Evolutionary conservation across 2,113 vertebrate species (phyloP).

Genomic region (Manacus vitellinus): DNA sequence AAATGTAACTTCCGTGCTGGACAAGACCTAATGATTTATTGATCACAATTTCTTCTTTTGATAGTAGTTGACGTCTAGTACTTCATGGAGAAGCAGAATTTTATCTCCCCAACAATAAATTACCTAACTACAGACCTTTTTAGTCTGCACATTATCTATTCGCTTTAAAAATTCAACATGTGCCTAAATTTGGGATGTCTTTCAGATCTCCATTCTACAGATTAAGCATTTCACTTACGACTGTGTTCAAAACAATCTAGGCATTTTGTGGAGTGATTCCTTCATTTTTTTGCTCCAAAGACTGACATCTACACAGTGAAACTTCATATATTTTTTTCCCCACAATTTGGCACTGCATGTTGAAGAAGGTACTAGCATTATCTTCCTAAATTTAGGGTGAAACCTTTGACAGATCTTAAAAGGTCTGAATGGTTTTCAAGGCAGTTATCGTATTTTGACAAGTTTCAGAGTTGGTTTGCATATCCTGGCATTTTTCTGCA

Average conservation of each 20-base stretch:
- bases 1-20: neutral
- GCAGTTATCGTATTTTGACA: neutral
- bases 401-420: neutral
- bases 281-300: neutral
- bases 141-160: neutral
- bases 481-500: neutral
- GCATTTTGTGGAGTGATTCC: neutral
- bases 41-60: neutral
- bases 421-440: neutral
- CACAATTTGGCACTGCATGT: neutral
- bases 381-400: neutral
- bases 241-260: neutral
- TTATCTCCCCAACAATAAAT: neutral
- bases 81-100: neutral
- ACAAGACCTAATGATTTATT: neutral
- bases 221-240: neutral
- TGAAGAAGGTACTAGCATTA: neutral
- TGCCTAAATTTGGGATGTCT: neutral
- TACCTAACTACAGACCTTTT: neutral
- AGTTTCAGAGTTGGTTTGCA: neutral
- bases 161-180: neutral
- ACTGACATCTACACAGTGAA: neutral
- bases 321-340: neutral
- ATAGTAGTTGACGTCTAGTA: neutral
- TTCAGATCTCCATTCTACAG: neutral